Evolutionary conservation across 2,113 vertebrate species (phyloP), one percentile per base, ranked within the genome.

Genomic region (Paramisgurnus dabryanus): DNA sequence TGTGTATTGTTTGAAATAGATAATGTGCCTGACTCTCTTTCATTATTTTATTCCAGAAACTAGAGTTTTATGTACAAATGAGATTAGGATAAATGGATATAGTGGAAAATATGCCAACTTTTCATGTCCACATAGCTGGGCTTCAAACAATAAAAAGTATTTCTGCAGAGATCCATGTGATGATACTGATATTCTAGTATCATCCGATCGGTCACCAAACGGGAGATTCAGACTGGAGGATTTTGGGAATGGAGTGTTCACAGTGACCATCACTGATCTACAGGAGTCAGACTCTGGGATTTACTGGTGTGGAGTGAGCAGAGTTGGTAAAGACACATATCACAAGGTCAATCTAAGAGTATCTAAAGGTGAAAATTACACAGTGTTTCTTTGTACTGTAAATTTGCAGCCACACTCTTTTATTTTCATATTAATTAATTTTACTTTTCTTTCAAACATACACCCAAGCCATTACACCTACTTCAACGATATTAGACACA

Each of bases 271-370:
- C 71, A 45, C 55, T 45, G 40, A 74, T 27, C 55, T 74, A 60
- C 53, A 60, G 55, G 55, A 60, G n/a, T 27, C 71, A 22, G 53
- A 74, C 55, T 22, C 53, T 58, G 53, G 71, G 3, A 12, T 22
- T 27, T 74, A 74, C 53, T 74, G 55, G 55, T 60, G 71, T 27
- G 71, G n/a, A 4, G 53, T 74, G 55, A 3, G 45, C 1, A 60
- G 71, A 60, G 0, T 0, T 43, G 5, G 3, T 3, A 0, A 0
- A 22, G 39, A 73, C 11, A 57, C 50, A n/a, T 40, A 4, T 57
- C 4, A 4, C 0, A 0, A 41, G 22, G 40, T 74, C 9, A 13
- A 3, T 3, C 71, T 74, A 39, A 60, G 0, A 13, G 17, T 74
- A 13, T 27, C 0, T 43, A 58, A 58, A 9, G 71, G 71, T 73